Percentiles rank a stretch among this genome's conserved stretches.
Conservation (phyloP, 2,797 vertebrate genomes). For the Cirrhinus mrigala region DNA sequence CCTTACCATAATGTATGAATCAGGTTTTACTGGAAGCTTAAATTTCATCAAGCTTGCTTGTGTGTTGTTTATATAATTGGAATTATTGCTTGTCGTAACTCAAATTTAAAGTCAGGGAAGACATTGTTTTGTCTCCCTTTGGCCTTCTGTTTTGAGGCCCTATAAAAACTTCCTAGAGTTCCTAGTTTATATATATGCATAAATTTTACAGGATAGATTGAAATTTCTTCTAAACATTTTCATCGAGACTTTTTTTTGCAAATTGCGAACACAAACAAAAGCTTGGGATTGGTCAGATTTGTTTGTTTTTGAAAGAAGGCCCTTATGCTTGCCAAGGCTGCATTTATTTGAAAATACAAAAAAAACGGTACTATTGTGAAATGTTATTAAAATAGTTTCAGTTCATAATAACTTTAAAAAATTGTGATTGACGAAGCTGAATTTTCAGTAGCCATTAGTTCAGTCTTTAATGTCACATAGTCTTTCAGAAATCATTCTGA, state of each 20-base stretch:
- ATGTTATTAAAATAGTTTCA: not conserved
- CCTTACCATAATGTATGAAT: conserved; percentile 1
- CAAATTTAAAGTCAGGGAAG: conserved; percentile 5
- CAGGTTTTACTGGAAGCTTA: conserved; percentile 20
- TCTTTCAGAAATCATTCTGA: not conserved
- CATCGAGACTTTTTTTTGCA: not conserved
- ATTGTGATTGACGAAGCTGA: too few species aligned
- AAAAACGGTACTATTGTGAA: not conserved
- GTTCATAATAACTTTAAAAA: too few species aligned
- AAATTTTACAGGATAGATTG: not conserved
- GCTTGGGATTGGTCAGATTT: not conserved
- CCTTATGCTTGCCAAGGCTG: not conserved
- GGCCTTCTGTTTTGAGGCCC: not conserved
- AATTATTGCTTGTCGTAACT: not conserved
- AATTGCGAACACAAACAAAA: not conserved
- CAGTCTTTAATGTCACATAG: not conserved
- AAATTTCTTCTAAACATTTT: not conserved
- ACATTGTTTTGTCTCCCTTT: not conserved
- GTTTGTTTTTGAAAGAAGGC: not conserved
- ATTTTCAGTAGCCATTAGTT: too few species aligned
- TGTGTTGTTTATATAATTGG: not conserved
- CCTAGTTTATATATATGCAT: not conserved
- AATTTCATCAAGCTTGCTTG: not conserved
- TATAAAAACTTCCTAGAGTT: not conserved
- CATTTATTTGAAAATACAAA: not conserved